Percentiles rank a stretch among this genome's conserved stretches.
Conservation (phyloP, 2,888 invertebrate species). For the Pyrocoelia pectoralis region DNA sequence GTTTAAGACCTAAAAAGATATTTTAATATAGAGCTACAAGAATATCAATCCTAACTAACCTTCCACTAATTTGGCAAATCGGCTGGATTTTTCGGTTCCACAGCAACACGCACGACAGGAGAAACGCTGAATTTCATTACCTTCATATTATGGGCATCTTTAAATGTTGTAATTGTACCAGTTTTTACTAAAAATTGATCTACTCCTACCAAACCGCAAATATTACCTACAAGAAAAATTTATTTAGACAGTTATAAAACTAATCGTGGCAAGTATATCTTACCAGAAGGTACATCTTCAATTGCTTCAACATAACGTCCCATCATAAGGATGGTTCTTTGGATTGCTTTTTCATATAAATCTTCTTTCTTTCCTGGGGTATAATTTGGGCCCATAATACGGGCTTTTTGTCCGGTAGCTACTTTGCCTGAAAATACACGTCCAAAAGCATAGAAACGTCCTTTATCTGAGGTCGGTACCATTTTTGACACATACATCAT, state of each 20-base stretch:
- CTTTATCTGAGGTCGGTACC: slow-evolving; percentile 99
- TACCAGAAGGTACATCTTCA: slow-evolving; percentile 96
- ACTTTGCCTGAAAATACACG: slow-evolving; percentile 98
- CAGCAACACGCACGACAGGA: slow-evolving; percentile 98
- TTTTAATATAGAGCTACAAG: slow-evolving; percentile 77
- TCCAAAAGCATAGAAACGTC: slow-evolving; percentile 99
- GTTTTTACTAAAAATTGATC: slow-evolving; percentile 99
- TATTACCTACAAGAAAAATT: no score
- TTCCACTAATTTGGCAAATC: slow-evolving; percentile 98
- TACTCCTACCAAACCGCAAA: slow-evolving; percentile 99
- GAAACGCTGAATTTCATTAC: slow-evolving; percentile 99
- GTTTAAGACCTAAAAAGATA: slow-evolving; percentile 80
- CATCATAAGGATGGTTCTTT: slow-evolving; percentile 99
- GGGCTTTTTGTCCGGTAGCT: slow-evolving; percentile 89
- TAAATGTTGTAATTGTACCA: slow-evolving; percentile 98
- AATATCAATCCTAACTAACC: slow-evolving; percentile 55
- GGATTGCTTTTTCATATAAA: slow-evolving; percentile 98
- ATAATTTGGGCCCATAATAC: slow-evolving; percentile 99
- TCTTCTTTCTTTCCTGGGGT: slow-evolving; percentile 98
- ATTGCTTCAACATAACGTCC: slow-evolving; percentile 99
- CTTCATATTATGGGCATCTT: slow-evolving; percentile 99
- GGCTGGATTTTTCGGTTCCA: slow-evolving; percentile 98
- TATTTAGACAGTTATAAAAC: no score
- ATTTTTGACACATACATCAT: slow-evolving; percentile 99
- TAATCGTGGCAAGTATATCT: no score